phyloP scores from a whole-genome alignment of 53 echinoderm and acorn worm genomes.

The Zoroaster sp. region DNA sequence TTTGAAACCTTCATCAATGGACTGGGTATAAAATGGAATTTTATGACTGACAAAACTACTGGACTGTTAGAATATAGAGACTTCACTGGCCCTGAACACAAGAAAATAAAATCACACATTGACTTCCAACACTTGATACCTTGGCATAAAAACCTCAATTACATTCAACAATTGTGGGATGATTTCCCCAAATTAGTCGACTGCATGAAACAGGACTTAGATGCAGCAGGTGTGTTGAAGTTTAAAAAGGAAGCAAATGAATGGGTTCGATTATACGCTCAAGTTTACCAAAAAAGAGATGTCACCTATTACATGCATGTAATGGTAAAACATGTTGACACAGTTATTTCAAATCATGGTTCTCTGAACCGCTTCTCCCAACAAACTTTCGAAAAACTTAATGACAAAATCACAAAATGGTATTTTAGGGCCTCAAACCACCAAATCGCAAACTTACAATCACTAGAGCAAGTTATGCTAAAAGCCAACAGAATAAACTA shows the following conservation, averaged over 20 bases:
- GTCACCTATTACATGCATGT: slow-evolving; percentile 58
- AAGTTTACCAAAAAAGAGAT: slow-evolving; percentile 2
- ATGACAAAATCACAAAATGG: slow-evolving; percentile 2
- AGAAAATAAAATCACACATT: neutral
- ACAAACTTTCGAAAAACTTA: slow-evolving; percentile 43
- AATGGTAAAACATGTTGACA: slow-evolving; percentile 37
- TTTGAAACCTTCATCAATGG: slow-evolving; percentile 26
- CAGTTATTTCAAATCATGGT: slow-evolving; percentile 30
- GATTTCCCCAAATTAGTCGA: neutral
- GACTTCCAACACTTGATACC: neutral
- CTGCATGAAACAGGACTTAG: neutral
- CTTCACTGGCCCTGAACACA: slow-evolving; percentile 24
- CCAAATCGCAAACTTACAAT: neutral
- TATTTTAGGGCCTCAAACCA: slow-evolving; percentile 32
- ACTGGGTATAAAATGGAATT: neutral
- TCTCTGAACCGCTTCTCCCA: slow-evolving; percentile 9
- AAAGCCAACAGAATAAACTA: slow-evolving; percentile 11
- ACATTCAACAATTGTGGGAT: slow-evolving; percentile 16
- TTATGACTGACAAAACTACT: neutral
- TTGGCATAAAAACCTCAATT: slow-evolving; percentile 28
- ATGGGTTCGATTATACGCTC: slow-evolving; percentile 15
- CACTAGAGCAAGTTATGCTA: slow-evolving; percentile 27
- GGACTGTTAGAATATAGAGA: no score
- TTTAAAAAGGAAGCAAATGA: slow-evolving; percentile 8
- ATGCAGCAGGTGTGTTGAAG: neutral